Evolutionary conservation across 2,888 invertebrate genomes (phyloP), one percentile per base, ranked within the genome.

Genomic region (Synergus umbraculus): DNA sequence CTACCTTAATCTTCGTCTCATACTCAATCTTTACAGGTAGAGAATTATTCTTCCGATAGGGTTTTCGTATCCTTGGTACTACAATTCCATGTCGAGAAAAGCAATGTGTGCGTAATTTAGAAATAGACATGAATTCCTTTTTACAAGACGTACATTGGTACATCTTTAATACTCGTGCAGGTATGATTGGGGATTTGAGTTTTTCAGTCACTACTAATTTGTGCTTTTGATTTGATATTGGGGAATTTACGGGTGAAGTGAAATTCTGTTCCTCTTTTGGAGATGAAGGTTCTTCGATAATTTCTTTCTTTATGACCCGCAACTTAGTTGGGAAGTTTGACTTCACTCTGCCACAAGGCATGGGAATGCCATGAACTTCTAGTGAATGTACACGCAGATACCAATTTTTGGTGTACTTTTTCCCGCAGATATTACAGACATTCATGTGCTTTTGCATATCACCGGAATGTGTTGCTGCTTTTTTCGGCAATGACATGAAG

Each of bases 391-490:
- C 76, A 2, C 84, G 82, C 5, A 84, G 13, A 1, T 82, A 43
- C 10, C 66, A 63, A n/a, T 82, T 82, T 46, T 76, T 58, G 0
- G 43, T 60, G 29, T 79, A 84, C 12, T 76, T 73, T 46, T 77
- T 79, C 5, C 89, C 90, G 79, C 92, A 92, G 1, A 85, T 85
- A 41, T 79, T 66, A 76, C 92, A 92, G 43, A 87, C 86, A 79
- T 86, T 90, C 18, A 90, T 76, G 46, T 86, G 87, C 13, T 83
- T 86, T 58, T 41, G 54, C n/a, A 73, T 3, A n/a, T 73, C 73
- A 37, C 73, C 73, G 10, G 73, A 49, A 37, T 73, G 73, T 4
- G 37, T 73, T 4, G 54, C 13, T 15, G n/a, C 1, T 5, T 15
- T 73, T 1, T n/a, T n/a, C 5, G 73, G 15, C 4, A 37, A 10